Conservation (phyloP, 2,113 vertebrate species). For the Semnornis frantzii region DNA sequence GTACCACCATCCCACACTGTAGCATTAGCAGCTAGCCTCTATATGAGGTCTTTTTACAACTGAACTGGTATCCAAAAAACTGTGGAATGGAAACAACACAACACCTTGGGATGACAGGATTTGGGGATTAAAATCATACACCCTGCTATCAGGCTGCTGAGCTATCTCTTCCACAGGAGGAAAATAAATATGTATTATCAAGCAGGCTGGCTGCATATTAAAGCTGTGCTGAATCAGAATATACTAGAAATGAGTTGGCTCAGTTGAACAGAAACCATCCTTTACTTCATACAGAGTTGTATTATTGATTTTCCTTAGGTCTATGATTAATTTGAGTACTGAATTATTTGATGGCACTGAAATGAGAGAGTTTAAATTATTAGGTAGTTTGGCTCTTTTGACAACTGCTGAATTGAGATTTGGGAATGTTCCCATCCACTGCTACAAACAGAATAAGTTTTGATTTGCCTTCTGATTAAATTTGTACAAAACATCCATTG, state of each 20-base stretch:
- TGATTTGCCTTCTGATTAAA: neutral
- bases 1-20: neutral
- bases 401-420: neutral
- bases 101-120: neutral
- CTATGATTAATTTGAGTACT: neutral
- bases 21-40: neutral
- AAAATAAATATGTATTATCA: neutral
- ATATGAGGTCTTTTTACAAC: neutral
- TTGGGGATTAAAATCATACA: neutral
- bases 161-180: neutral
- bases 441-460: neutral
- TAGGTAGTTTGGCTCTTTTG: neutral
- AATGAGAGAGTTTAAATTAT: neutral
- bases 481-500: neutral
- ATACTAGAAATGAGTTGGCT: neutral
- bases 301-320: neutral
- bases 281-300: neutral
- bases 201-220: neutral
- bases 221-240: neutral
- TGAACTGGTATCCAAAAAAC: neutral
- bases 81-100: neutral
- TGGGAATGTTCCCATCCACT: neutral
- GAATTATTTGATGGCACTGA: neutral
- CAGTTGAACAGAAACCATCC: neutral
- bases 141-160: neutral